Base-by-base conservation (phyloP, 2,888 invertebrate genomes). In the Epinotia brunnichana region DNA sequence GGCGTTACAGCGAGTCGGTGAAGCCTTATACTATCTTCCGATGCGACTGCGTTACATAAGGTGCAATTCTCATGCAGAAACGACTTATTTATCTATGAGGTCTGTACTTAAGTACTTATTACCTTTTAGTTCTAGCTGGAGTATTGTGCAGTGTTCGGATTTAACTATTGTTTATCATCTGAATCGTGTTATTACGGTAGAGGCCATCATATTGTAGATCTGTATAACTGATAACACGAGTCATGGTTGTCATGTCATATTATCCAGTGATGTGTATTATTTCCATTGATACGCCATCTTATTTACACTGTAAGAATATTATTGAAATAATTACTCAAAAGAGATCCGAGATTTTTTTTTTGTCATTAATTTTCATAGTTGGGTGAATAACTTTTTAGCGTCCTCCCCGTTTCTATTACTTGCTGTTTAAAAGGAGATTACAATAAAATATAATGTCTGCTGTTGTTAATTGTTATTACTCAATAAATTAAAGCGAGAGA, bases 101-200 rank as follows among this genome's bases (percentile, higher is more conserved):
- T 5, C 17, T 0, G 5, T n/a, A n/a, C n/a, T n/a, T n/a, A n/a
- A n/a, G 15, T 9, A 44, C 44, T 24, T 44, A 66, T 68, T 66
- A 70, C 48, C 54, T 75, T 71, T 68, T 71, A 64, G 70, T 74
- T 48, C 62, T 35, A 29, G 10, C 1, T 44, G 2, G 35, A 19
- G 53, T 21, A 13, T n/a, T 29, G 29, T 29, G n/a, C 54, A 39
- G 39, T 51, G 62, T 21, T 29, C 24, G 35, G 63, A 51, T 39
- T 64, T 64, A 64, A 64, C 54, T 39, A 64, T 64, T 64, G 39
- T 64, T 64, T 64, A 39, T 53, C 4, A n/a, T 53, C 21, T 53
- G 53, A 39, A 54, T 64, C 64, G 64, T 64, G 64, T 19, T 21
- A 53, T 64, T 39, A 54, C 39, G 35, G 35, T 35, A 29, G 29